Base-by-base conservation (phyloP, 1,140 invertebrate genomes). In the Calephelis nemesis region DNA sequence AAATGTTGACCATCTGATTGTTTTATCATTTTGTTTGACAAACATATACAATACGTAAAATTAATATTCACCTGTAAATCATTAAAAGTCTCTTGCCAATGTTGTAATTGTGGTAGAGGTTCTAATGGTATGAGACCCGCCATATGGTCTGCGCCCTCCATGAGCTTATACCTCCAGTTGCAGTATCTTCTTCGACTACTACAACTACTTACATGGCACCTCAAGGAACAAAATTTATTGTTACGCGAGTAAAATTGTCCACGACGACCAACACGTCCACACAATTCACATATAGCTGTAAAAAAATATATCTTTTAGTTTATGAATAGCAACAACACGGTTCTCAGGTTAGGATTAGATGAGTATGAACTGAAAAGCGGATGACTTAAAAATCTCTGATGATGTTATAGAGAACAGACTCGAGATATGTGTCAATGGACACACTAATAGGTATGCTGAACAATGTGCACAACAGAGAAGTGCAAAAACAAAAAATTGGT, bases 71-170 rank as follows among this genome's bases (percentile, higher is more conserved):
- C 85, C 81, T 89, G 86, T 63, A 89, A 78, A 52, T 89, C 87
- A 78, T 81, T 87, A 50, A 85, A 78, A 49, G 79, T 80, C 39
- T 81, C 79, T 63, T 91, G 87, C 87, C 88, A 90, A 58, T 89
- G 86, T 64, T 91, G 87, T 45, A 92, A 75, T 63, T 91, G 89
- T 12, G 91, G 91, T 71, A 92, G 63, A 7, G 91, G 91, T 74
- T 92, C 90, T 63, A 92, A 70, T 2, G 91, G 91, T 47, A 92
- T 92, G 75, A 92, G 77, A 8, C 90, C 91, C 62, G 78, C 90
- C 85, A 92, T 87, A 71, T 91, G 88, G 65, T 92, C 90, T 13
- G 88, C 74, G 63, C 85, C 83, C 71, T 92, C 91, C 88, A 90
- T 91, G n/a, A 92, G 74, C 74, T 81, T 87, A 70, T 90, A 92